Evolutionary conservation across 2,113 vertebrate species (phyloP).

Genomic region (Brachyhypopomus gauderio): DNA sequence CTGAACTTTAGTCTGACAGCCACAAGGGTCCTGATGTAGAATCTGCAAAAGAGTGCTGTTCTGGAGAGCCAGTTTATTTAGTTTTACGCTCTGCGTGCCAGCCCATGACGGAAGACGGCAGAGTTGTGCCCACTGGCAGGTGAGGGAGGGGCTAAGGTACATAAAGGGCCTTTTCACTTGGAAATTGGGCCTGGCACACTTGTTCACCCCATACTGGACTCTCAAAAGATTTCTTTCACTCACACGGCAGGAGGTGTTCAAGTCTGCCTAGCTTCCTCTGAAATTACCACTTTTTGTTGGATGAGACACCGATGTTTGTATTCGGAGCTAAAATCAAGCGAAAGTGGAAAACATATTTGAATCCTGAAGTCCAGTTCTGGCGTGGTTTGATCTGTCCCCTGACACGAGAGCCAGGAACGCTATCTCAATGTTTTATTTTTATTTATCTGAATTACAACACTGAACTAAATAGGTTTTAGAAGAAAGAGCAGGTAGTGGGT

Average conservation of each 20-base stretch:
- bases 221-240: slow-evolving; percentile 50
- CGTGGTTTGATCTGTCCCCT: slow-evolving; percentile 6
- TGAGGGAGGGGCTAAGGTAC: slow-evolving; percentile 48
- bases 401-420: slow-evolving; percentile 53
- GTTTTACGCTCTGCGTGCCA: not conserved
- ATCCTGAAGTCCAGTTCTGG: not conserved
- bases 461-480: slow-evolving; percentile 44
- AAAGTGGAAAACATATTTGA: not conserved
- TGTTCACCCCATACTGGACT: slow-evolving; percentile 14
- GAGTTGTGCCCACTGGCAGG: not conserved
- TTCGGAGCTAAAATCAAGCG: not conserved
- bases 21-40: not conserved
- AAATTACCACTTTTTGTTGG: slow-evolving; percentile 19
- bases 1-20: not conserved
- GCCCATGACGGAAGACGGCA: slow-evolving; percentile 9
- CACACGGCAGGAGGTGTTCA: slow-evolving; percentile 7
- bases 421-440: slow-evolving; percentile 29
- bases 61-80: not conserved
- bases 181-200: slow-evolving; percentile 18
- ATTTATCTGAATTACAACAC: slow-evolving; percentile 26
- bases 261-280: slow-evolving; percentile 15
- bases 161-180: slow-evolving; percentile 65
- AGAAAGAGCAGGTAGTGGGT: slow-evolving; percentile 44
- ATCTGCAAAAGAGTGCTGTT: not conserved
- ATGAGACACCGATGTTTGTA: slow-evolving; percentile 24